A percentile compares a stretch with the other conserved stretches of the same genome.
Evolutionary conservation across 1,140 invertebrate species (phyloP).

Genomic region (Steinernema khuongi): DNA sequence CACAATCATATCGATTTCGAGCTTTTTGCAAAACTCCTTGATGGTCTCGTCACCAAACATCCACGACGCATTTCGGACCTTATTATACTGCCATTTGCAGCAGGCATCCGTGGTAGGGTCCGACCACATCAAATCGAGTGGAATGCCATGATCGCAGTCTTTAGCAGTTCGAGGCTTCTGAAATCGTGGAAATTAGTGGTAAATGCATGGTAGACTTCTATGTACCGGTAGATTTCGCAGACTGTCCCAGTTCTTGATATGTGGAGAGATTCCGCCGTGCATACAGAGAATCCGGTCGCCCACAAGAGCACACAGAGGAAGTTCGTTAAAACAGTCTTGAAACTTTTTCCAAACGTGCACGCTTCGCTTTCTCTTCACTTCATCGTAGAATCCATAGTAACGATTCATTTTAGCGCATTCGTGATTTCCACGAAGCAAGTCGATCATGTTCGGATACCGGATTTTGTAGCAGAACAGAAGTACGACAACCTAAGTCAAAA

Average conservation of each 20-base stretch:
- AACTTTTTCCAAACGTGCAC: constrained; percentile 28
- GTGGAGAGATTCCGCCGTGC: constrained; percentile 74
- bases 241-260: constrained; percentile 64
- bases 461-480: constrained; percentile 53
- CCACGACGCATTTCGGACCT: constrained; percentile 20
- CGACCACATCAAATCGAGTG: constrained; percentile 36
- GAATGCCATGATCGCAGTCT: constrained; percentile 33
- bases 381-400: constrained; percentile 40
- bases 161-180: constrained; percentile 31
- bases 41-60: constrained; percentile 36
- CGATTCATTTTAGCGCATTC: constrained; percentile 67
- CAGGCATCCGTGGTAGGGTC: constrained; percentile 34
- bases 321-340: constrained; percentile 59
- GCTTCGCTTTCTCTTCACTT: constrained; percentile 25
- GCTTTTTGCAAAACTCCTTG: constrained; percentile 27
- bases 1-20: constrained; percentile 38
- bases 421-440: constrained; percentile 67
- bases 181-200: not conserved
- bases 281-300: constrained; percentile 79
- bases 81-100: constrained; percentile 11
- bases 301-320: constrained; percentile 70
- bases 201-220: not conserved
- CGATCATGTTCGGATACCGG: constrained; percentile 67
- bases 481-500: constrained; percentile 38
- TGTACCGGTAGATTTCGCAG: constrained; percentile 20